Percentiles rank a stretch among this genome's conserved stretches.
Evolutionary conservation across 2,888 invertebrate species (phyloP).

Genomic region (Agrotis puta): DNA sequence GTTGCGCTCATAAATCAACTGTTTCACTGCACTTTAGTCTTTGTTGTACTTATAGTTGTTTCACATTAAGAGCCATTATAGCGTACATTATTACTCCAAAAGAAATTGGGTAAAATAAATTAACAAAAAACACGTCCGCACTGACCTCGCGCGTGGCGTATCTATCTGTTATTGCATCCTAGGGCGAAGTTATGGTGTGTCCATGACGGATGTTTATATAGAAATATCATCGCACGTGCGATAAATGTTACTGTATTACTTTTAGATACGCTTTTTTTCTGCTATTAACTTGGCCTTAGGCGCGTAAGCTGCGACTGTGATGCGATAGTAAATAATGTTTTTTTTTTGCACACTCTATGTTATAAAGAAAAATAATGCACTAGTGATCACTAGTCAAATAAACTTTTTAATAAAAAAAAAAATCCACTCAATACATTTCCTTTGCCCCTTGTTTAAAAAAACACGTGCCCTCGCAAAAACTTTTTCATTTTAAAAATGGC

Average conservation of each 20-base stretch:
- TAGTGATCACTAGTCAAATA: constrained; percentile 30
- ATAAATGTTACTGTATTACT: constrained; percentile 72
- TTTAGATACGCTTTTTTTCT: constrained; percentile 60
- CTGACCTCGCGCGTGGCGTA: too few relatives aligned
- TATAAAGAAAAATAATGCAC: constrained; percentile 16
- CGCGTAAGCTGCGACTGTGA: constrained; percentile 32
- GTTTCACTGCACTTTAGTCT: too few relatives aligned
- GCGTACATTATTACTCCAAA: too few relatives aligned
- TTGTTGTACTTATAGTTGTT: too few relatives aligned
- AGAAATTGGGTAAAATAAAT: too few relatives aligned
- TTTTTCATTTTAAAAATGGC: constrained; percentile 61
- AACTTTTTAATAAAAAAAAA: constrained; percentile 49
- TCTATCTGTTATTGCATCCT: constrained; percentile 86
- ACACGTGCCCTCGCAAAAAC: constrained; percentile 41
- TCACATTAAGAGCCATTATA: too few relatives aligned
- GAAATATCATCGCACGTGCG: constrained; percentile 73
- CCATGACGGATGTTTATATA: constrained; percentile 79
- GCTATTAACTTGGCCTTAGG: constrained; percentile 61
- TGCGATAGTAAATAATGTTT: constrained; percentile 25
- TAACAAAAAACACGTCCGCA: too few relatives aligned
- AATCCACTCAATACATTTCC: constrained; percentile 43
- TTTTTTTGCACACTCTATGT: constrained; percentile 22
- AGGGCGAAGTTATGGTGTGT: constrained; percentile 74
- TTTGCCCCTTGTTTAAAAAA: constrained; percentile 42
- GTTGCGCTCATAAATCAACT: too few relatives aligned